Conservation (phyloP, 2,888 invertebrate genomes). For the Acleris literana region DNA sequence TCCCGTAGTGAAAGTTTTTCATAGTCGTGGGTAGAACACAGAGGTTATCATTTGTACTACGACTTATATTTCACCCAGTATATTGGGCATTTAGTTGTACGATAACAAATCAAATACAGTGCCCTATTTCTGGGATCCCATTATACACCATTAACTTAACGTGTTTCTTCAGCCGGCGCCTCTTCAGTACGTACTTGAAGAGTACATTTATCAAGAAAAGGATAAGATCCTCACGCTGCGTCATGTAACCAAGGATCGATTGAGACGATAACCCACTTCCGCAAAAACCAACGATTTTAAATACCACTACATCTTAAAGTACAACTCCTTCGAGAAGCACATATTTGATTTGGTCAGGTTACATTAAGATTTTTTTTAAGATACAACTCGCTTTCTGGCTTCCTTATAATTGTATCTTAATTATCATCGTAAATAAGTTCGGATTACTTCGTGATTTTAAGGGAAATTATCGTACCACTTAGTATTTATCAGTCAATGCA, state of each 20-base stretch:
- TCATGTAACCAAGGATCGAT: constrained; percentile 25
- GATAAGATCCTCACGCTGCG: constrained; percentile 18
- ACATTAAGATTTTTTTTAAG: constrained; percentile 29
- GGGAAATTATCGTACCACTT: not conserved
- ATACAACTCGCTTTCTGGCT: constrained; percentile 24
- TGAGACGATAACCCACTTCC: constrained; percentile 22
- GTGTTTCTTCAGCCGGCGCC: constrained; percentile 19
- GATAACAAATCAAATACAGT: not conserved
- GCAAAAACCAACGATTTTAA: constrained; percentile 2
- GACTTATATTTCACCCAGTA: too few relatives aligned
- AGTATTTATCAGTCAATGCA: not conserved
- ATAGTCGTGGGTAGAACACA: too few relatives aligned
- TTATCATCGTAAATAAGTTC: constrained; percentile 26
- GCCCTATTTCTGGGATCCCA: not conserved
- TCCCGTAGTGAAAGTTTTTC: too few relatives aligned
- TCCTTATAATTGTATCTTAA: constrained; percentile 36
- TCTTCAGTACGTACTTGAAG: constrained; percentile 17
- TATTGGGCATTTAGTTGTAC: not conserved
- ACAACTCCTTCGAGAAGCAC: not conserved
- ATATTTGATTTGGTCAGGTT: not conserved
- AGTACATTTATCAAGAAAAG: constrained; percentile 22
- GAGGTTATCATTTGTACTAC: too few relatives aligned
- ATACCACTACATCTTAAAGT: not conserved
- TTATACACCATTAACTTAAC: constrained; percentile 18
- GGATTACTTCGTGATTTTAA: constrained; percentile 3